Evolutionary conservation across 1,140 invertebrate genomes (phyloP), one percentile per base, ranked within the genome.

Genomic region (Calosoma granatense): DNA sequence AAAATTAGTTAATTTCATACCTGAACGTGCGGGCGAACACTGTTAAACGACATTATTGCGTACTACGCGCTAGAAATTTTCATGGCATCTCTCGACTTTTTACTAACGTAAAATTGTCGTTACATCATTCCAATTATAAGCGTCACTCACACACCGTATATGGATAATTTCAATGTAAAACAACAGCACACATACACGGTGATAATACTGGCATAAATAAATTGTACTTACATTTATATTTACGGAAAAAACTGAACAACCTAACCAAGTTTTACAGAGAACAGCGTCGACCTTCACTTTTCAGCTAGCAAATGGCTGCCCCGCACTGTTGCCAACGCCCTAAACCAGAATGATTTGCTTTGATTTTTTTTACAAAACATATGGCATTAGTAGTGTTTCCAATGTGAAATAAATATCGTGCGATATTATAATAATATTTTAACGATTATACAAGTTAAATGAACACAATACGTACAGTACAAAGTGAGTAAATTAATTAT

Each of bases 271-370:
- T 64, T 62, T 58, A 52, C 26, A 41, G 58, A 54, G 60, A 54
- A 41, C 55, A 63, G 67, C 69, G 68, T 71, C 69, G 65, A 70
- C 68, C 65, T 69, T 65, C 62, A 62, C 59, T 43, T 47, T 2
- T 22, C 21, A 4, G 41, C 39, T 53, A 60, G 60, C 60, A 67
- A 65, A 70, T 70, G 68, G 68, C 68, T 66, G 66, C 65, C 61
- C 30, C 53, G 9, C 53, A 26, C 19, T 47, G 20, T 30, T 56
- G 36, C 20, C 55, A 36, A 30, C 54, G 4, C 19, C n/a, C n/a
- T n/a, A n/a, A n/a, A n/a, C n/a, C n/a, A n/a, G n/a, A n/a, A n/a
- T n/a, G n/a, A n/a, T n/a, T n/a, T n/a, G n/a, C n/a, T n/a, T n/a
- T n/a, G n/a, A n/a, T n/a, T n/a, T n/a, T n/a, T n/a, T n/a, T n/a